These are phyloP conservation scores for Lepidostoma basale DNA, from an alignment of 1,140 invertebrate genomes.

Conservation along the genomic window DNA sequence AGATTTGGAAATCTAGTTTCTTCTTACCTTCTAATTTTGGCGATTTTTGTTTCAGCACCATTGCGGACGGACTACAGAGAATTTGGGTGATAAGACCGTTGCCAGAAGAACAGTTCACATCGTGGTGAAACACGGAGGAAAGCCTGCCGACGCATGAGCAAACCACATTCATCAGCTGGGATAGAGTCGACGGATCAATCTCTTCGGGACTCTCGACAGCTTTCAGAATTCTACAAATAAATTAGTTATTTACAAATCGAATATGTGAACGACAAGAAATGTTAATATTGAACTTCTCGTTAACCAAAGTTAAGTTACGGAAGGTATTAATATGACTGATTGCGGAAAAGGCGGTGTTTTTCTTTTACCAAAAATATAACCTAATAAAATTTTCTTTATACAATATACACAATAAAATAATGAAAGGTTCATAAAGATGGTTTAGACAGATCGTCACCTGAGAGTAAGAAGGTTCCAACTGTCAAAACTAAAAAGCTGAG, in stretches of 20 bases:
- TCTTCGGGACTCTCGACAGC: background rate
- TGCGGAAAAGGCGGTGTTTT: too few relatives aligned
- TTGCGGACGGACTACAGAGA: conserved; percentile 23
- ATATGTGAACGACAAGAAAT: background rate
- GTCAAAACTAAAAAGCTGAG: too few relatives aligned
- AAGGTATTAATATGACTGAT: too few relatives aligned
- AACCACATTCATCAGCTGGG: conserved; percentile 23
- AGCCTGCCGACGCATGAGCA: conserved; percentile 30
- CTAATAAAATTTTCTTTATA: too few relatives aligned
- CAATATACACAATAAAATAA: too few relatives aligned
- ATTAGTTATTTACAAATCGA: background rate
- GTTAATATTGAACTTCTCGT: too few relatives aligned
- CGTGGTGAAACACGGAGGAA: conserved; percentile 21
- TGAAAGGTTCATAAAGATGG: too few relatives aligned
- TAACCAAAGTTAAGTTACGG: too few relatives aligned
- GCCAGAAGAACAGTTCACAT: conserved; percentile 28
- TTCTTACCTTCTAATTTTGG: conserved; percentile 33
- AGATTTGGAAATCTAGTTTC: too few relatives aligned
- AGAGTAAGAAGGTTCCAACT: too few relatives aligned
- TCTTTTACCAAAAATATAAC: too few relatives aligned
- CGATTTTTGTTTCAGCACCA: conserved; percentile 28
- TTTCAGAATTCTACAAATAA: conserved; percentile 32
- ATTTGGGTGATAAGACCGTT: conserved; percentile 34
- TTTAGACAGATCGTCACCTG: too few relatives aligned
- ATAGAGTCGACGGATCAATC: background rate